Conservation (phyloP, 2,113 vertebrate species). For the Philantomba maxwellii region DNA sequence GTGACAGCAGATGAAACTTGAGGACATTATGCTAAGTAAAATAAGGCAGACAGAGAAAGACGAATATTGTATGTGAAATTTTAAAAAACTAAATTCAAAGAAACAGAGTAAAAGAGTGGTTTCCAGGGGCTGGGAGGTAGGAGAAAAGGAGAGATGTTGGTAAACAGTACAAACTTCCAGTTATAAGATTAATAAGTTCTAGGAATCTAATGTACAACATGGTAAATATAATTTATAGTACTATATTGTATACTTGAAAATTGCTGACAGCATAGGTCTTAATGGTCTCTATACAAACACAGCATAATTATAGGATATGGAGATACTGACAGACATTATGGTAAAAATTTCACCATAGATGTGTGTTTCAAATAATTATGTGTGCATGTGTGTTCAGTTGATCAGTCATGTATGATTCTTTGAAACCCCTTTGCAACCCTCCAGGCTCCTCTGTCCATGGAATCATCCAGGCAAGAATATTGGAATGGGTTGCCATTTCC, state of each 20-base stretch:
- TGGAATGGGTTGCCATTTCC: background rate
- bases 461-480: background rate
- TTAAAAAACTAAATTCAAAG: background rate
- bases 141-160: background rate
- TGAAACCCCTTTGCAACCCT: background rate
- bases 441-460: background rate
- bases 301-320: background rate
- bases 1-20: background rate
- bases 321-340: background rate
- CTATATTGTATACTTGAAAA: background rate
- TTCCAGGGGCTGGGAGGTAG: background rate
- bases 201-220: background rate
- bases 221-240: background rate
- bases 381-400: rapidly evolving
- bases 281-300: background rate
- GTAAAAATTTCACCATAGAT: background rate
- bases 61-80: background rate
- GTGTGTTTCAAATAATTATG: background rate
- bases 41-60: background rate
- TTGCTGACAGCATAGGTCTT: background rate
- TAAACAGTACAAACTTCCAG: background rate
- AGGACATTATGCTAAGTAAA: background rate
- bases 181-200: background rate
- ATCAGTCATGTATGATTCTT: background rate
- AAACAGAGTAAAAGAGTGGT: background rate